Evolutionary conservation across 2,113 vertebrate genomes (phyloP), one percentile per base, ranked within the genome.

Genomic region (Carassius carassius): DNA sequence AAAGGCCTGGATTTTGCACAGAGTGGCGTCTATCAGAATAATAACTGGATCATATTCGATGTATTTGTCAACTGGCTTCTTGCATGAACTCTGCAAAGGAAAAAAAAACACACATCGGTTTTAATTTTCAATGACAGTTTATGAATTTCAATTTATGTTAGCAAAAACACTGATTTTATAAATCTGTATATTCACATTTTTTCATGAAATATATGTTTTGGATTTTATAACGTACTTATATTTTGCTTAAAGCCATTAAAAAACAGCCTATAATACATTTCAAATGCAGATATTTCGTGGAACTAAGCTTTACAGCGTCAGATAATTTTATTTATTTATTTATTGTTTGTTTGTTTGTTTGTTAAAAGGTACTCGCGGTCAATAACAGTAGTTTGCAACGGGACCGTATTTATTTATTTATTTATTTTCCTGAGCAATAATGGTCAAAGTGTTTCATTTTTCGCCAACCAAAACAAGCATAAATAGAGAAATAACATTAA

Each of bases 31-130:
- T 86, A 99, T 97, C 86, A 99, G 92, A 90, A 99, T 98, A 84
- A 99, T 98, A 63, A 98, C 98, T n/a, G 96, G 97, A 91, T 99
- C 98, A 91, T 99, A 99, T 86, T 99, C 98, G 5, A 99, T 97
- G 54, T 99, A 99, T 90, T 98, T 99, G 92, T 99, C 98, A 90
- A 98, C 98, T 11, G 97, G 97, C 87, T 98, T 99, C 87, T 96
- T 95, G 89, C 98, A 99, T 14, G 96, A 97, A 84, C 94, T 94
- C 98, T 99, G 92, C 84, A 94, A 21, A 86, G 0, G 75, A 25
- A 9, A 56, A 54, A 21, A 77, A 17, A 73, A 41, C 41, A 3
- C 12, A 49, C 47, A 49, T 49, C 47, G n/a, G 32, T 29, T 32
- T 17, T 1, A 32, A 6, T 67, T 69, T 35, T 35, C 1, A 69